Evolutionary conservation across 2,113 vertebrate genomes (phyloP).

Genomic region (Nannospalax galili): DNA sequence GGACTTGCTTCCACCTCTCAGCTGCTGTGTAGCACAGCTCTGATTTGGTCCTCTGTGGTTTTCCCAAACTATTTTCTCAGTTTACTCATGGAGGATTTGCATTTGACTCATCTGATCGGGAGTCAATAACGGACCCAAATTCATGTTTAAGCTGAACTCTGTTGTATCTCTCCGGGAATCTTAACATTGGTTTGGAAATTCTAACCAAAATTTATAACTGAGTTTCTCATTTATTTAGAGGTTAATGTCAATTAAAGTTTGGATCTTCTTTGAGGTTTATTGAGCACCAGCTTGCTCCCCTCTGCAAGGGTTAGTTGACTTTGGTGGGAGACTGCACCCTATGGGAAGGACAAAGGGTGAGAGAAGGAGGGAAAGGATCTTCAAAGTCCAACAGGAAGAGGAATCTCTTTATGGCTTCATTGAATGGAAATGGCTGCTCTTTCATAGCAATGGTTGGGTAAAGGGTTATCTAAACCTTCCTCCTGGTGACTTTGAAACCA

Average conservation of each 20-base stretch:
- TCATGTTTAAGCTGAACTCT: not conserved
- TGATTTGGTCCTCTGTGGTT: not conserved
- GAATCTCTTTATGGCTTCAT: conserved; percentile 66
- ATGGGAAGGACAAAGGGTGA: not conserved
- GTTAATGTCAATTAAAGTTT: conserved; percentile 33
- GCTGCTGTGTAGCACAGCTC: not conserved
- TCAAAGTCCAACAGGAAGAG: conserved; percentile 53
- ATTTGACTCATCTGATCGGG: not conserved
- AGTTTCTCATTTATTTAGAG: conserved; percentile 19
- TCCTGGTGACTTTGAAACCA: conserved; percentile 73
- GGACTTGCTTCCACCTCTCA: not conserved
- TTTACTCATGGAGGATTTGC: not conserved
- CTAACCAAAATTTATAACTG: conserved; percentile 1
- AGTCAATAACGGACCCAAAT: not conserved
- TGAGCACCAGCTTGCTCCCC: not conserved
- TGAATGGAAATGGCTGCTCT: conserved; percentile 65
- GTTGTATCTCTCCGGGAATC: not conserved
- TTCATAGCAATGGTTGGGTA: conserved; percentile 44
- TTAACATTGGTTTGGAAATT: not conserved
- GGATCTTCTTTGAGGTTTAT: not conserved
- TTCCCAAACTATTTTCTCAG: not conserved
- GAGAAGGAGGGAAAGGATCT: conserved; percentile 54
- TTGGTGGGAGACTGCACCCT: not conserved
- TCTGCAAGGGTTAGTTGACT: not conserved
- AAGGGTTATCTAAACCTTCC: conserved; percentile 58